A percentile compares a stretch with the other conserved stretches of the same genome.
phyloP scores from a whole-genome alignment of 2,797 vertebrate genomes.

The Parauchenoglanis ngamensis region DNA sequence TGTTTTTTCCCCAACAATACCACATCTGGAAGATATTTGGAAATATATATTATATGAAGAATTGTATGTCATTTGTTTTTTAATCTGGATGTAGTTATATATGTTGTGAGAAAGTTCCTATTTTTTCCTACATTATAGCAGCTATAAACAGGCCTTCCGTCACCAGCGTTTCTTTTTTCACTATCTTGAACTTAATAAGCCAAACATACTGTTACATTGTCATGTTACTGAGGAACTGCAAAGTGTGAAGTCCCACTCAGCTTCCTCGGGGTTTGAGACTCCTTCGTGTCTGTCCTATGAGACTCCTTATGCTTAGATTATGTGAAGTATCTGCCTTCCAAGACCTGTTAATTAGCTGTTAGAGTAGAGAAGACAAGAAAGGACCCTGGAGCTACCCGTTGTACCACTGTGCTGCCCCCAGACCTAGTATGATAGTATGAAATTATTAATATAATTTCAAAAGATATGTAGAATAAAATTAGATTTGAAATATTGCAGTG shows the following conservation, averaged over 20 bases:
- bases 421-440: not conserved
- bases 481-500: not conserved
- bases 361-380: not conserved
- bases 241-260: not conserved
- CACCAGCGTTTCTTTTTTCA: not conserved
- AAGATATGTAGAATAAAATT: not conserved
- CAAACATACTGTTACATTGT: not conserved
- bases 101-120: not conserved
- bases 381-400: not conserved
- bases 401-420: not conserved
- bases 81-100: not conserved
- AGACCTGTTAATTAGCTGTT: not conserved
- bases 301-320: not conserved
- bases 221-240: not conserved
- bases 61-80: not conserved
- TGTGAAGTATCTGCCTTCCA: not conserved
- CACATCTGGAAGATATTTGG: not conserved
- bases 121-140: not conserved
- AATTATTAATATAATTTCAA: not conserved
- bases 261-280: not conserved
- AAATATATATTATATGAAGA: too few relatives aligned
- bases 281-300: not conserved
- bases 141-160: not conserved
- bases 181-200: not conserved
- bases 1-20: not conserved